phyloP scores from a whole-genome alignment of 2,113 vertebrate species.

The Delphinapterus leucas region DNA sequence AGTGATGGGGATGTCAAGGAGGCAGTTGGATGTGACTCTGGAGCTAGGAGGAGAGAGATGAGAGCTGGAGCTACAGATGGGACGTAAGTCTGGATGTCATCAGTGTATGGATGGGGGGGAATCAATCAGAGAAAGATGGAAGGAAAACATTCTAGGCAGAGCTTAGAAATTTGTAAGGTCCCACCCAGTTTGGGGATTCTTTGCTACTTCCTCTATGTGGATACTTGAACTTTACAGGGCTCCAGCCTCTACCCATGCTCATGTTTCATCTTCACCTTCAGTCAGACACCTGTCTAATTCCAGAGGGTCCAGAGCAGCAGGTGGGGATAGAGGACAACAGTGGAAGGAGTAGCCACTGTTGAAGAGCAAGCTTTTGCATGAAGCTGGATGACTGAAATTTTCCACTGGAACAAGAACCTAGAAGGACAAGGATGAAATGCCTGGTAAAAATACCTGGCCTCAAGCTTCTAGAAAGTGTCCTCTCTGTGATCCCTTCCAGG shows the following conservation, averaged over 20 bases:
- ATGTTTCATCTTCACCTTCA: not conserved
- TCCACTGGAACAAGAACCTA: not conserved
- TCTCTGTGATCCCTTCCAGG: not conserved
- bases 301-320: not conserved
- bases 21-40: not conserved
- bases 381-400: not conserved
- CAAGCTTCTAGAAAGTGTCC: not conserved
- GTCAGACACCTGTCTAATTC: not conserved
- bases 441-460: not conserved
- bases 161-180: not conserved
- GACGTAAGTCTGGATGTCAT: not conserved
- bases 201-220: not conserved
- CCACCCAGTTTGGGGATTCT: not conserved
- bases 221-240: not conserved
- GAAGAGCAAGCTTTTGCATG: not conserved
- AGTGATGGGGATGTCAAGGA: not conserved
- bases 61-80: not conserved
- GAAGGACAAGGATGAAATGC: not conserved
- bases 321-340: not conserved
- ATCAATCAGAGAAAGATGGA: not conserved
- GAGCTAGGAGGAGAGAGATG: not conserved
- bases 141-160: not conserved
- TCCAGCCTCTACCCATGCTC: not conserved
- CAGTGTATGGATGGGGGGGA: not conserved
- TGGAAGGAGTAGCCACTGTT: not conserved